Base-by-base conservation (phyloP, 1,140 invertebrate genomes). In the Telenomus remus region DNA sequence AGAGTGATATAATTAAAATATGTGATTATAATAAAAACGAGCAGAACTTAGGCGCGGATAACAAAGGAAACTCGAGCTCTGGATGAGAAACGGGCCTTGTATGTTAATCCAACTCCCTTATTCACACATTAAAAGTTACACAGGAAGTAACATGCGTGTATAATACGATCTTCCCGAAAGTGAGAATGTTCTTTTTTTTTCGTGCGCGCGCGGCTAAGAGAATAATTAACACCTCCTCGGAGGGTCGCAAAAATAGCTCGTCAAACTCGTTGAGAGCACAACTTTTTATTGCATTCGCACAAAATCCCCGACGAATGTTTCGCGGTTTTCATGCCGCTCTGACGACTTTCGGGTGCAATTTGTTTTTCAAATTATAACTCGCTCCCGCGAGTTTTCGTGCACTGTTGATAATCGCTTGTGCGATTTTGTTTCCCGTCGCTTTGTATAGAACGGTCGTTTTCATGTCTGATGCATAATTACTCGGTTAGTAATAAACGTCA, bases 41-140 rank as follows among this genome's bases (percentile, higher is more conserved):
- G 35, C 35, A 43, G 61, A 77, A 77, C 63, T 71, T n/a, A 48
- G 63, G 72, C 53, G 63, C 44, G 42, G 46, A 42, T 57, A 69
- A 78, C 75, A 73, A 78, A 78, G 69, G 69, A 71, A 73, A 63
- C 54, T 64, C 49, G 69, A 57, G 68, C 34, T 63, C n/a, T n/a
- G n/a, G n/a, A 64, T 78, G 75, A 57, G 75, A 78, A 78, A 60
- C 70, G 64, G 51, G 61, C 44, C 55, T 78, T 78, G 70, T 78
- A 78, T 78, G 76, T 72, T 70, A 70, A 78, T 78, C 46, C 59
- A 50, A 55, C 69, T 78, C 61, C 60, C 64, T 78, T 27, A 27
- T 27, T 73, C 63, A 14, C 55, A 65, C 60, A 60, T 73, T 72
- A 59, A 68, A 60, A 27, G 19, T 66, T 72, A 69, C 47, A 59